Evolutionary conservation across 1,140 invertebrate genomes (phyloP), one percentile per base, ranked within the genome.

Genomic region (Oscheius sp.): DNA sequence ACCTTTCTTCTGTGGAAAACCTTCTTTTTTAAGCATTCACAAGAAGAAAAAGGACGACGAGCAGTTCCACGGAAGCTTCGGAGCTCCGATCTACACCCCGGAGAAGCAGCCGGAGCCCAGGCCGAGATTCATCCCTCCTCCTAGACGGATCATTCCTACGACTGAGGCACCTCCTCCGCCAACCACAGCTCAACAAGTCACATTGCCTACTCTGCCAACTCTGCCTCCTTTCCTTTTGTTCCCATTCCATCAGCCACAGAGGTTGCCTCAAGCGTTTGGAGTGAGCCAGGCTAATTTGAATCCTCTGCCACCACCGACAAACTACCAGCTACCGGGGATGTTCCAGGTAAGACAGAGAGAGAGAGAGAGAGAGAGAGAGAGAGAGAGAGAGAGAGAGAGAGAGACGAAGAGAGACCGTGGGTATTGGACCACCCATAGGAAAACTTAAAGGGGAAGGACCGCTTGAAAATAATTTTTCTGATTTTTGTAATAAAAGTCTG

Each of bases 61-160:
- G 13, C 68, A 45, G 31, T 70, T 70, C 18, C 32, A 42, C 15
- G 68, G 65, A 55, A 68, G 67, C 61, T 68, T 68, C 15, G 59
- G 69, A 64, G 69, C 69, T n/a, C 34, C 69, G 10, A 64, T 64
- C n/a, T 65, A 49, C 42, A 42, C 58, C 34, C 42, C 32, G 45
- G 69, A 61, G 2, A 15, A 7, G 18, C 10, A n/a, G 7, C 13
- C 34, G 26, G n/a, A 4, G 18, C 4, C 3, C 20, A 4, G 63
- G 2, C 18, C 2, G 52, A n/a, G n/a, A n/a, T n/a, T n/a, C n/a
- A 34, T 38, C 59, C 59, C 20, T 32, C 31, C 2, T 38, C 69
- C 32, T 38, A 71, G 23, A 34, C 45, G n/a, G 45, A 64, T 20
- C 49, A 7, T 55, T 23, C 49, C 49, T 23, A 55, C 49, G 26